Evolutionary conservation across 2,113 vertebrate species (phyloP).

Genomic region (Oenanthe oenanthe): DNA sequence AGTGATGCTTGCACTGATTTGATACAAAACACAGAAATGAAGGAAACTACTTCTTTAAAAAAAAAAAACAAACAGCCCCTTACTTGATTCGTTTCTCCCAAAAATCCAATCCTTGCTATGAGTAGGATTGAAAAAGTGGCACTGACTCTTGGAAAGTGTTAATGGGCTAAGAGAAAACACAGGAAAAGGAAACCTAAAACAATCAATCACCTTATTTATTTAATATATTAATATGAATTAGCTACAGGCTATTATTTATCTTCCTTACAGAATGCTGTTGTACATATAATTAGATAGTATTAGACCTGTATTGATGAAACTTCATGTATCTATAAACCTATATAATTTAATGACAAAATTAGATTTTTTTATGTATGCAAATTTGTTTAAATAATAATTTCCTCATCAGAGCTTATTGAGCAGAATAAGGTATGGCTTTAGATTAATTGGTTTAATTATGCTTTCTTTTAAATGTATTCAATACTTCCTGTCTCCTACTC

Average conservation of each 20-base stretch:
- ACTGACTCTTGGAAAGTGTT: background rate
- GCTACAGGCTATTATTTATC: background rate
- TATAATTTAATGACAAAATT: conserved; percentile 27
- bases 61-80: background rate
- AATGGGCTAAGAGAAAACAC: background rate
- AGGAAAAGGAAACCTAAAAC: background rate
- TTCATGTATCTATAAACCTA: background rate
- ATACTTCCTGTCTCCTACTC: conserved; percentile 27
- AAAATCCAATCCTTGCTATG: background rate
- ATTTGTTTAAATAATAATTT: conserved; percentile 44
- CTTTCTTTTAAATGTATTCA: conserved; percentile 48
- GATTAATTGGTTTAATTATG: conserved; percentile 66
- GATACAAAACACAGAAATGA: background rate
- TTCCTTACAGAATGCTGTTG: background rate
- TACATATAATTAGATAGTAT: background rate
- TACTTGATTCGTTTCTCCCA: background rate
- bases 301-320: background rate
- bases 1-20: background rate
- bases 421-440: conserved; percentile 54
- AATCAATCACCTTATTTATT: background rate
- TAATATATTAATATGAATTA: background rate
- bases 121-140: background rate
- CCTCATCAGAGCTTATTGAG: conserved; percentile 4
- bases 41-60: background rate
- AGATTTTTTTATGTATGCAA: conserved; percentile 26